These are phyloP conservation scores for Drymodes brunneopygia DNA, from an alignment of 2,113 vertebrate species.

Conservation along the genomic window DNA sequence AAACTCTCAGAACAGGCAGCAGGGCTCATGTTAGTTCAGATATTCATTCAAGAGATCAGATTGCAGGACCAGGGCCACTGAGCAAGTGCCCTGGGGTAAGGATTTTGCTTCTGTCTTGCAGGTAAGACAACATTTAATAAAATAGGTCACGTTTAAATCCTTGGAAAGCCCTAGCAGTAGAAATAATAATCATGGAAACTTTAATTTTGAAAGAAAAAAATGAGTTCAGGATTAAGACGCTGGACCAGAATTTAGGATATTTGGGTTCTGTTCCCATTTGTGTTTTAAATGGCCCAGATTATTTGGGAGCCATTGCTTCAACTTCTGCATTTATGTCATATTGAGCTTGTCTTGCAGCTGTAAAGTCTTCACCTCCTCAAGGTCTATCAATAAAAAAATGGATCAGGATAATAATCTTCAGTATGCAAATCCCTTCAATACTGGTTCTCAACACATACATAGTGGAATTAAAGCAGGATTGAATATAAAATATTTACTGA, in stretches of 20 bases:
- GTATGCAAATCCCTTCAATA: not conserved
- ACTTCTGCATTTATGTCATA: not conserved
- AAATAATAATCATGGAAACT: not conserved
- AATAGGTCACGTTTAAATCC: conserved; percentile 19
- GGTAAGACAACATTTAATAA: conserved; percentile 5
- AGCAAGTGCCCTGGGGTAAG: not conserved
- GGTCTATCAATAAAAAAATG: not conserved
- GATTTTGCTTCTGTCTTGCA: conserved; percentile 33
- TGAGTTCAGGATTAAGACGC: not conserved
- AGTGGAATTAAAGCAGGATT: not conserved
- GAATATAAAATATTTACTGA: not conserved
- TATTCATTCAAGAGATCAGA: conserved; percentile 23
- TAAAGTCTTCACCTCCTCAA: not conserved
- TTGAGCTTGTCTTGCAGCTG: not conserved
- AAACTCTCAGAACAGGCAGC: not conserved
- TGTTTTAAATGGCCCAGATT: not conserved
- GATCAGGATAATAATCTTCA: not conserved
- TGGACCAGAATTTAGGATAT: not conserved
- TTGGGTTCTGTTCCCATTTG: not conserved
- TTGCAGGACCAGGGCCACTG: not conserved
- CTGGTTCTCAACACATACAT: not conserved
- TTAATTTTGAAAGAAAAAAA: conserved; percentile 14
- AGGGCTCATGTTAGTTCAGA: not conserved
- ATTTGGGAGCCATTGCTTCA: not conserved
- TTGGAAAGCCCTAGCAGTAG: not conserved